Percentiles rank a stretch among this genome's conserved stretches.
phyloP scores from a whole-genome alignment of 37 sponge, comb jelly and placozoan species.

The Cliona cf. orientalis region DNA sequence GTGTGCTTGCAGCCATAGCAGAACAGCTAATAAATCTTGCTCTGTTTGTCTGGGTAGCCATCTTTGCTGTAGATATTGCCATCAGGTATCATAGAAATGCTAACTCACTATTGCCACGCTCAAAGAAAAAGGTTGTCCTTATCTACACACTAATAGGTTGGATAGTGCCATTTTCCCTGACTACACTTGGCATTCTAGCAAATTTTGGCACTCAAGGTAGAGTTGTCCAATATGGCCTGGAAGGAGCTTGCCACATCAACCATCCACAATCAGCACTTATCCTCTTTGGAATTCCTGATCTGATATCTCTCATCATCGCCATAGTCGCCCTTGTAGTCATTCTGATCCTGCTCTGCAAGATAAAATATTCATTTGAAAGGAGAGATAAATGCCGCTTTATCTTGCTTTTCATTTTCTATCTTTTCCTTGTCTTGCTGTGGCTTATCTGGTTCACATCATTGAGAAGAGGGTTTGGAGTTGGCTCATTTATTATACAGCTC shows the following conservation, averaged over 20 bases:
- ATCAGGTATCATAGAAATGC: background rate
- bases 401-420: background rate
- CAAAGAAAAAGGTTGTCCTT: background rate
- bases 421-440: background rate
- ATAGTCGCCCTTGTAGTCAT: background rate
- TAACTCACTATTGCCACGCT: background rate
- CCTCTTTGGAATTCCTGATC: background rate
- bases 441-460: background rate
- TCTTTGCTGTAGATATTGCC: background rate
- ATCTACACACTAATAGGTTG: background rate
- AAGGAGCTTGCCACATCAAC: background rate
- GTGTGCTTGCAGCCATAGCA: background rate
- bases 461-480: background rate
- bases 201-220: background rate
- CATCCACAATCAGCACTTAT: background rate
- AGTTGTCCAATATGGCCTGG: background rate
- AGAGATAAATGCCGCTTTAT: background rate
- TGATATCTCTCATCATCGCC: background rate
- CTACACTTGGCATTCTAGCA: background rate
- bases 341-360: background rate
- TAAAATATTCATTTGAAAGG: background rate
- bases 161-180: background rate
- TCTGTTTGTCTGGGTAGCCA: background rate
- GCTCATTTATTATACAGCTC: background rate
- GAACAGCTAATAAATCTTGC: background rate